A percentile compares a stretch with the other conserved stretches of the same genome.
Evolutionary conservation across 2,113 vertebrate species (phyloP).

Genomic region (Ophiodon elongatus): DNA sequence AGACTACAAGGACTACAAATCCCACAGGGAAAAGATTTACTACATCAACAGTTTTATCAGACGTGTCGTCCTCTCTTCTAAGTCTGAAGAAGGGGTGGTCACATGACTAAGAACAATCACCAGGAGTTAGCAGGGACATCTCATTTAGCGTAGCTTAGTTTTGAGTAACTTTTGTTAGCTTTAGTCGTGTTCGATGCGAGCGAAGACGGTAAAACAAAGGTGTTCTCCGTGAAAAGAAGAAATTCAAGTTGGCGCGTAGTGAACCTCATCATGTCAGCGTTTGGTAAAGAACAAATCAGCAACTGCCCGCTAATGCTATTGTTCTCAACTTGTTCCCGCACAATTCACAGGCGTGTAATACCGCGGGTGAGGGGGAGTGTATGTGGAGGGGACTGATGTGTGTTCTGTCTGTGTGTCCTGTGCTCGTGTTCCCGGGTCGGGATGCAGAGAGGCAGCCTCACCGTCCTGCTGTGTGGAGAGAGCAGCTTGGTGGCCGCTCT

Average conservation of each 20-base stretch:
- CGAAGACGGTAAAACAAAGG: too few species aligned
- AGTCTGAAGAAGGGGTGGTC: too few species aligned
- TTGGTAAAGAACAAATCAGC: too few species aligned
- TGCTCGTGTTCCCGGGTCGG: not conserved
- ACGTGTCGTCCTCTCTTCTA: not conserved
- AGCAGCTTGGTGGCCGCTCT: constrained; percentile 89
- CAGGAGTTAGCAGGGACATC: too few species aligned
- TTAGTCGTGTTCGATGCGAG: too few species aligned
- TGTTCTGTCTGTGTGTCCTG: not conserved
- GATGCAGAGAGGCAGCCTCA: constrained; percentile 92
- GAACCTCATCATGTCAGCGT: too few species aligned
- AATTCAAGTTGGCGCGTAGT: too few species aligned
- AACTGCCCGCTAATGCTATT: too few species aligned
- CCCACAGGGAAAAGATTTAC: not conserved
- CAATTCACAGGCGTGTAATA: not conserved
- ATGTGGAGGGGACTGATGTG: not conserved
- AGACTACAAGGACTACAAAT: not conserved
- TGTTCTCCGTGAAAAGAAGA: too few species aligned
- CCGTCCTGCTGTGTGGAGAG: constrained; percentile 92
- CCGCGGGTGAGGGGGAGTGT: not conserved
- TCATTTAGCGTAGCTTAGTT: not conserved
- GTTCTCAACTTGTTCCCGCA: not conserved
- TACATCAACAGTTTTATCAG: not conserved
- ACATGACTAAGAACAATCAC: too few species aligned
- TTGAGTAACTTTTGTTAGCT: too few species aligned